These are phyloP conservation scores for Sclerurus mexicanus DNA, from an alignment of 2,113 vertebrate species.

Conservation along the genomic window DNA sequence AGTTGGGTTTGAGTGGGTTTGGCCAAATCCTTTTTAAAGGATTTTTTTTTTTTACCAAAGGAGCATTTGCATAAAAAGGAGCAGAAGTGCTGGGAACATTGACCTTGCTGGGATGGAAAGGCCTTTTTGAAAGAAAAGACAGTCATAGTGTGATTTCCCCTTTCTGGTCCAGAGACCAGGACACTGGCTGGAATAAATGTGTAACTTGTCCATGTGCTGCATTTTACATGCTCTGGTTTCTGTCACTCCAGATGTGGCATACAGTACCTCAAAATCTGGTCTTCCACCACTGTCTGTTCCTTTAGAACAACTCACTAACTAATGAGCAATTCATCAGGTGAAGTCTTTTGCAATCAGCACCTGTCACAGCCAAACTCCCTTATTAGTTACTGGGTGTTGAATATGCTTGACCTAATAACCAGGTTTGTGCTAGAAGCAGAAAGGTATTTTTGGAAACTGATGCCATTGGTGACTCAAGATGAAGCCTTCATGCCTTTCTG, in stretches of 20 bases:
- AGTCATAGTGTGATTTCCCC: neutral
- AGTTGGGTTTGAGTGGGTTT: neutral
- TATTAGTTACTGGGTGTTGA: neutral
- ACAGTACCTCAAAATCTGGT: neutral
- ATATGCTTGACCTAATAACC: neutral
- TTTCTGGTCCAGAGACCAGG: neutral
- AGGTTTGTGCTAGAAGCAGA: neutral
- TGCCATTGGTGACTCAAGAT: neutral
- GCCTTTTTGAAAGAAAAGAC: neutral
- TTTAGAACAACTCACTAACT: neutral
- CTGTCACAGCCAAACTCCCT: neutral
- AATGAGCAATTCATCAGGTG: neutral
- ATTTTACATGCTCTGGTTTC: neutral
- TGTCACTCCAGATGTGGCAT: neutral
- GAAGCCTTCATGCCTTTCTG: neutral
- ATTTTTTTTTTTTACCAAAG: neutral
- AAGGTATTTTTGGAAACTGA: neutral
- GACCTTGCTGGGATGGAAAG: neutral
- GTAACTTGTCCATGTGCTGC: accelerated
- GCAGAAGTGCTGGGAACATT: neutral
- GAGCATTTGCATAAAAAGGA: neutral
- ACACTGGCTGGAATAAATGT: neutral
- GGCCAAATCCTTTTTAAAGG: neutral
- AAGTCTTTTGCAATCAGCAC: neutral
- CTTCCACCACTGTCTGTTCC: neutral